Percentiles rank a stretch among this genome's conserved stretches.
Evolutionary conservation across 92 coral and sea anemone species (phyloP).

Genomic region (Palythoa caribaeorum): DNA sequence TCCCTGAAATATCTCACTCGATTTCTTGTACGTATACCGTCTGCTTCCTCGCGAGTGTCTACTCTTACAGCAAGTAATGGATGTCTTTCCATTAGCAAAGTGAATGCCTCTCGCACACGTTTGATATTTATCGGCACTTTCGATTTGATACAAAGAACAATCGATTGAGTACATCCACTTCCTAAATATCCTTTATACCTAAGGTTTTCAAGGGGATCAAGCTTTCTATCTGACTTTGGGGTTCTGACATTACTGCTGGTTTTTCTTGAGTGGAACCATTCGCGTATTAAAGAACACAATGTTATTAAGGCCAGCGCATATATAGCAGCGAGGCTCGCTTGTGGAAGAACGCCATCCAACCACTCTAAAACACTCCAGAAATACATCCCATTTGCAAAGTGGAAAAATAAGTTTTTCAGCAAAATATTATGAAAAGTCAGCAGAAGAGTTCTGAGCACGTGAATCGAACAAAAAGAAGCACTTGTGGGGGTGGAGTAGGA

Average conservation of each 20-base stretch:
- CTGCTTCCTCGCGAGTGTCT: background rate
- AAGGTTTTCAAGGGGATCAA: conserved; percentile 18
- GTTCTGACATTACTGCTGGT: background rate
- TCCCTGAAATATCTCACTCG: conserved; percentile 26
- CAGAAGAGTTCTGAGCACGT: background rate
- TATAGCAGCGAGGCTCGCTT: conserved; percentile 72
- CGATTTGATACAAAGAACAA: conserved; percentile 27
- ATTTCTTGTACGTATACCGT: background rate
- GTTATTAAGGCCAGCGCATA: conserved; percentile 70
- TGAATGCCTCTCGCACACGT: conserved; percentile 6
- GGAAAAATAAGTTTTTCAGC: background rate
- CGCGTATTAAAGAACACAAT: conserved; percentile 33
- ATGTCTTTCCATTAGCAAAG: conserved; percentile 4
- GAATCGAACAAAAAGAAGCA: background rate
- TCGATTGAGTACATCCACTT: conserved; percentile 5
- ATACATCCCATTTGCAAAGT: background rate
- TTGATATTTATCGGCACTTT: conserved; percentile 2
- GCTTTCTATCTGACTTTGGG: background rate
- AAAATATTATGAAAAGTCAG: background rate
- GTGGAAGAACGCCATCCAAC: conserved; percentile 63
- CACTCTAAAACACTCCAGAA: conserved; percentile 67
- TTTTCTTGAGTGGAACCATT: background rate
- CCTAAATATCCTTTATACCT: conserved; percentile 3
- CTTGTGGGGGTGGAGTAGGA: background rate
- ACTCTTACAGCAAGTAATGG: conserved; percentile 15